phyloP scores from a whole-genome alignment of 2,113 vertebrate species.

The Ictalurus punctatus region DNA sequence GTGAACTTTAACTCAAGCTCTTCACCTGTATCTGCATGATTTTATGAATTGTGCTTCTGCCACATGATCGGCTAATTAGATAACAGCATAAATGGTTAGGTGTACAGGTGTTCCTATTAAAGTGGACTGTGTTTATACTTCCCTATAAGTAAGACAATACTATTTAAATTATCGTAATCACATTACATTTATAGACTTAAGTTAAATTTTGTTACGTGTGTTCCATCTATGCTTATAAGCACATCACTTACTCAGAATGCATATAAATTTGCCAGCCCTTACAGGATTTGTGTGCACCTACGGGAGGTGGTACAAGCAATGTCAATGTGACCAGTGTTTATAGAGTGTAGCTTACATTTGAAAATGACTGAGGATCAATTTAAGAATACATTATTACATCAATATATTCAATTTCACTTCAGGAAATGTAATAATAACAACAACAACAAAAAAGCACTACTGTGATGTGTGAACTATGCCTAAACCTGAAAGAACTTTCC shows the following conservation, averaged over 20 bases:
- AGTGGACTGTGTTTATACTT: background rate
- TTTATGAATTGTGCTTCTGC: background rate
- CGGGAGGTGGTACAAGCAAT: background rate
- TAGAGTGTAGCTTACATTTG: background rate
- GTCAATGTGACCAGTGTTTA: background rate
- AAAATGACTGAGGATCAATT: background rate
- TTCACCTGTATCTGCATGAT: background rate
- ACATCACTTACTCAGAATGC: background rate
- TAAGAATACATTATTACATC: background rate
- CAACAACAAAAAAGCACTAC: background rate
- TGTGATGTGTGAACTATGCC: background rate
- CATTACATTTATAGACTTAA: background rate
- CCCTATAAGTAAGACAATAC: background rate
- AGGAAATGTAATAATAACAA: background rate
- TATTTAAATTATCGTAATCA: background rate
- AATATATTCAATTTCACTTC: background rate
- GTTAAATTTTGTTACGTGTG: background rate
- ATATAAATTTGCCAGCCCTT: background rate
- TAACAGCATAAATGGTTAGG: background rate
- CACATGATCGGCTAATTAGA: background rate
- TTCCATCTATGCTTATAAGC: background rate
- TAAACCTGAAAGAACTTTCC: background rate
- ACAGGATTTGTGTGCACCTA: background rate
- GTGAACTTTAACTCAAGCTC: background rate
- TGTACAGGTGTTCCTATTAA: background rate